Percentiles rank a stretch among this genome's conserved stretches.
These are phyloP conservation scores for Ophiothrix spiculata DNA, from an alignment of 35 echinoderm and acorn worm species.

Conservation along the genomic window DNA sequence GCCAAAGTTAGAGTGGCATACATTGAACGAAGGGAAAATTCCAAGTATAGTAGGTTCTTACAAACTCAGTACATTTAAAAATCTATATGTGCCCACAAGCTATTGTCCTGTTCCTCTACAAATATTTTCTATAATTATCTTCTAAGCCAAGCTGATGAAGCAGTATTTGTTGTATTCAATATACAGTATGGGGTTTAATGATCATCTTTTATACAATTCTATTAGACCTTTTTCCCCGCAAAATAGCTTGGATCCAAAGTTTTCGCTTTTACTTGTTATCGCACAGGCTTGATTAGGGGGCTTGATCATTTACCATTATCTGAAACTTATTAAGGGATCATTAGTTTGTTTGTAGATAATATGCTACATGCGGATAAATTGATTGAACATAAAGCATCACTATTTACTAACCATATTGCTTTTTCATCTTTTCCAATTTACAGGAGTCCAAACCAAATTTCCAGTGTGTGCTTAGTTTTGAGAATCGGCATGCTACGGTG, in stretches of 20 bases:
- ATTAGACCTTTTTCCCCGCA: too few species aligned
- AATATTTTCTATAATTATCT: not conserved
- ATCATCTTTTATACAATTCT: not conserved
- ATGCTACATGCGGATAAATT: not conserved
- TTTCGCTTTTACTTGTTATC: too few species aligned
- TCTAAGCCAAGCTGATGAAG: not conserved
- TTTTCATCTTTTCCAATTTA: not conserved
- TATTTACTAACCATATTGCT: not conserved
- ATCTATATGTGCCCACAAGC: slow-evolving; percentile 4
- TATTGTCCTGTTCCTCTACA: not conserved
- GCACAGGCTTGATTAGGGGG: not conserved
- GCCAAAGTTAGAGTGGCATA: not conserved
- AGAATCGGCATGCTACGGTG: not conserved
- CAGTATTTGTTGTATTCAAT: not conserved
- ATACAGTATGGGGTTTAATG: not conserved
- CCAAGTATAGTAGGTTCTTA: not conserved
- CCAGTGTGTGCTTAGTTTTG: not conserved
- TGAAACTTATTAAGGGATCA: not conserved
- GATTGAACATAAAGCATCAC: not conserved
- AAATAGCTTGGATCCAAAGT: too few species aligned
- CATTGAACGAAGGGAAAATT: not conserved
- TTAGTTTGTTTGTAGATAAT: not conserved
- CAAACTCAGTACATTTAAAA: not conserved
- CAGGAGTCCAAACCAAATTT: not conserved
- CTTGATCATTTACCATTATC: not conserved